Percentiles rank a stretch among this genome's conserved stretches.
phyloP scores from a whole-genome alignment of 1,140 invertebrate species.

The Cyclina sinensis region DNA sequence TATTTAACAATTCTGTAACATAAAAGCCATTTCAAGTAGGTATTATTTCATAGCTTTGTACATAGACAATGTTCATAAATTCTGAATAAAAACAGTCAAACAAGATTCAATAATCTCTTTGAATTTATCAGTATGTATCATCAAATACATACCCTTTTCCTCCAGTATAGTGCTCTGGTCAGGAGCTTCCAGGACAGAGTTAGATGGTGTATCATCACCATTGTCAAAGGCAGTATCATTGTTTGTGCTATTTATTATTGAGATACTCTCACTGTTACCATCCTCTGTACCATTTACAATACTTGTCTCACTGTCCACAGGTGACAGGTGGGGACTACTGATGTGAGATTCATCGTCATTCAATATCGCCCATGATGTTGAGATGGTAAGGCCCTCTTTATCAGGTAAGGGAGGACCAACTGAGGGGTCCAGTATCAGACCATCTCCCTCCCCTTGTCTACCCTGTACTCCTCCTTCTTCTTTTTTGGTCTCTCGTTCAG shows the following conservation, averaged over 20 bases:
- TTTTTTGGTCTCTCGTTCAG: not conserved
- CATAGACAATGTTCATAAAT: no score
- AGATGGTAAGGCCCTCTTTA: conserved; percentile 58
- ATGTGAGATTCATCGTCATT: conserved; percentile 38
- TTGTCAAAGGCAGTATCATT: conserved; percentile 20
- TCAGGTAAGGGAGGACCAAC: conserved; percentile 49
- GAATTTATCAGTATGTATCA: not conserved
- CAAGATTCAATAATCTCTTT: no score
- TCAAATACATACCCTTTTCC: conserved; percentile 5
- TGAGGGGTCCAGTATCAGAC: not conserved
- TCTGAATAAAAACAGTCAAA: no score
- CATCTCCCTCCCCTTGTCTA: conserved; percentile 14
- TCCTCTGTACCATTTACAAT: conserved; percentile 1
- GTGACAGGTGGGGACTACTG: conserved; percentile 58
- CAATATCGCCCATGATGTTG: conserved; percentile 59
- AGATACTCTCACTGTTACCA: conserved; percentile 32
- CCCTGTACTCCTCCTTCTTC: not conserved
- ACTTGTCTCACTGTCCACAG: conserved; percentile 52
- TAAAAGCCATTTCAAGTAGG: no score
- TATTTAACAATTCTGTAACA: no score
- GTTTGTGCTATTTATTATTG: conserved; percentile 14
- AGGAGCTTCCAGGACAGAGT: conserved; percentile 45
- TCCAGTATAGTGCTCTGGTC: conserved; percentile 51
- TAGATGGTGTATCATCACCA: conserved; percentile 44
- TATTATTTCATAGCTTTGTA: no score